These are phyloP conservation scores for Argyrosomus japonicus DNA, from an alignment of 2,113 vertebrate species.

Conservation along the genomic window DNA sequence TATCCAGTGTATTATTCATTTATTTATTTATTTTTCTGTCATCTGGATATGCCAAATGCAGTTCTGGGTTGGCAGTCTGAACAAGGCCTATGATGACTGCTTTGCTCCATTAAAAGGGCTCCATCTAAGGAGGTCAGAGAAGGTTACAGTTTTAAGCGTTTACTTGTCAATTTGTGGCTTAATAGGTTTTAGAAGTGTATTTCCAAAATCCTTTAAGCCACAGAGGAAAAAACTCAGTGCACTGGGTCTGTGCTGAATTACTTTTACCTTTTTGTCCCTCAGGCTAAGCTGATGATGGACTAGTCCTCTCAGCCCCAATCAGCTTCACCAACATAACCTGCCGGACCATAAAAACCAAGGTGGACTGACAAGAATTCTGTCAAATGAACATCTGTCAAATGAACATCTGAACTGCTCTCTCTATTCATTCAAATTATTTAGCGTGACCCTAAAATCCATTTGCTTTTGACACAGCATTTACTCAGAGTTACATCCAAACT, in stretches of 20 bases:
- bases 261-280: background rate
- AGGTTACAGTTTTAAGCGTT: background rate
- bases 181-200: background rate
- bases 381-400: too few species aligned
- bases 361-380: conserved; percentile 7
- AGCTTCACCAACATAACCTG: conserved; percentile 17
- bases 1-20: too few species aligned
- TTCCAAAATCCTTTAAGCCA: background rate
- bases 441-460: conserved; percentile 20
- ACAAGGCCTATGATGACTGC: background rate
- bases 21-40: too few species aligned
- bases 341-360: background rate
- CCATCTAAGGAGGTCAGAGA: background rate
- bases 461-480: conserved; percentile 28
- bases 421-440: conserved; percentile 31
- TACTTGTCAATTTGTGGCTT: background rate
- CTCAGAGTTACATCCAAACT: conserved; percentile 40
- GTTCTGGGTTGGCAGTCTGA: too few species aligned
- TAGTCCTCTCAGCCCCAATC: conserved; percentile 29
- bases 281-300: conserved; percentile 30
- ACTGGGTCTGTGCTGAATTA: conserved; percentile 19
- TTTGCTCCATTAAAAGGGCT: background rate
- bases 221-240: background rate
- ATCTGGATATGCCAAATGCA: too few species aligned
- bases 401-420: background rate